These are phyloP conservation scores for Serinus canaria DNA, from an alignment of 2,113 vertebrate genomes.

Conservation along the genomic window DNA sequence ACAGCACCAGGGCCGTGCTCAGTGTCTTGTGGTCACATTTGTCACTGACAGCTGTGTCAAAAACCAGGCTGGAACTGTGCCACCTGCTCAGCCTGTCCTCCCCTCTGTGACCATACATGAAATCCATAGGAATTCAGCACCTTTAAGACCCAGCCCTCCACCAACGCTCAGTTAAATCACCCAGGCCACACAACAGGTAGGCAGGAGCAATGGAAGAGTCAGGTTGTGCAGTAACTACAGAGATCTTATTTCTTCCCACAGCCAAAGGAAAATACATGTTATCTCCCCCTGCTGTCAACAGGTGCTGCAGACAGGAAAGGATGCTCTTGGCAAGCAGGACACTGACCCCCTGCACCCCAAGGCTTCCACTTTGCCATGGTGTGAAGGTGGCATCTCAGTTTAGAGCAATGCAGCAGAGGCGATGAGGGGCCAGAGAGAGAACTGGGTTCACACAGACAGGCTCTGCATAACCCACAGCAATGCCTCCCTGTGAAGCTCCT, in stretches of 20 bases:
- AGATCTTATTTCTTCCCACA: not conserved
- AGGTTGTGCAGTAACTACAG: not conserved
- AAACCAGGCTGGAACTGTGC: not conserved
- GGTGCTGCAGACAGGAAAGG: not conserved
- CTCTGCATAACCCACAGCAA: not conserved
- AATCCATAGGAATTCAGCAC: not conserved
- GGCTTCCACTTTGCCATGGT: not conserved
- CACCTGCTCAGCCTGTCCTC: not conserved
- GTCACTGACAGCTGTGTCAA: not conserved
- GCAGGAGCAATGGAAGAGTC: not conserved
- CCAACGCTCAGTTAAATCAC: not conserved
- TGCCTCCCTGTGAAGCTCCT: not conserved
- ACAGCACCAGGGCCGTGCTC: fast-evolving
- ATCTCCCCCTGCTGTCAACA: not conserved
- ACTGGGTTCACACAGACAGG: fast-evolving
- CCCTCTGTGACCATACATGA: not conserved
- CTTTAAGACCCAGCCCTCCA: not conserved
- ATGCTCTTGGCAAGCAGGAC: not conserved
- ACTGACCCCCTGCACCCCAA: not conserved
- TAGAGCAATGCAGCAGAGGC: not conserved
- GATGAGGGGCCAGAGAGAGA: not conserved
- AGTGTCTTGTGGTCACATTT: not conserved
- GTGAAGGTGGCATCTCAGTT: not conserved
- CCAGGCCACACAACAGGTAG: not conserved
- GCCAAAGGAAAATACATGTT: not conserved